A percentile compares a stretch with the other conserved stretches of the same genome.
These are phyloP conservation scores for Neelides folsomi DNA, from an alignment of 2,888 invertebrate species.

Conservation along the genomic window DNA sequence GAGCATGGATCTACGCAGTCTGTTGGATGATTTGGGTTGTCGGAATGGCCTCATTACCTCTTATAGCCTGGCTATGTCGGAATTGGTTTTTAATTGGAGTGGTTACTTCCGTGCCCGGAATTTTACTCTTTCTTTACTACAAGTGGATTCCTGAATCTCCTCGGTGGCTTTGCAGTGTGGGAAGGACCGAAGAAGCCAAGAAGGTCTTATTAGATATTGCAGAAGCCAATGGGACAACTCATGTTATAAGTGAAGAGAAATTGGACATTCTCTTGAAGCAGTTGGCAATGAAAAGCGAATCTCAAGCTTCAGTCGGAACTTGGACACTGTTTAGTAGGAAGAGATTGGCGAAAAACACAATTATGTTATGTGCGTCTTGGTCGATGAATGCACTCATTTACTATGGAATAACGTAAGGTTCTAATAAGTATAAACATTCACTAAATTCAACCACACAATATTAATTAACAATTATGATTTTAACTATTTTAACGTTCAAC, in stretches of 20 bases:
- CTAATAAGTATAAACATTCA: no score
- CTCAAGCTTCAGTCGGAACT: slow-evolving; percentile 2
- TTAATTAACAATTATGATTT: no score
- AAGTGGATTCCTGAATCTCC: slow-evolving; percentile 32
- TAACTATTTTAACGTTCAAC: slow-evolving; percentile 8
- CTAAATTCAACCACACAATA: no score
- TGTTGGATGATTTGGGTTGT: slow-evolving; percentile 25
- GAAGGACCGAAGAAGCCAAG: slow-evolving; percentile 20
- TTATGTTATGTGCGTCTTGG: slow-evolving; percentile 21
- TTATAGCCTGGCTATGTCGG: slow-evolving; percentile 33
- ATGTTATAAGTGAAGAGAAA: slow-evolving; percentile 5
- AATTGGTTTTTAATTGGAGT: slow-evolving; percentile 34
- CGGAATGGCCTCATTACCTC: slow-evolving; percentile 34
- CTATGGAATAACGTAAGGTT: slow-evolving; percentile 21
- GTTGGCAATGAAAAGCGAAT: slow-evolving; percentile 2
- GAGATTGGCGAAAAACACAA: slow-evolving; percentile 23
- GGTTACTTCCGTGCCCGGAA: slow-evolving; percentile 29
- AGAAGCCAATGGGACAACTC: slow-evolving; percentile 13
- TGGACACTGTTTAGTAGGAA: slow-evolving; percentile 19
- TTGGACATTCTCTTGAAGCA: slow-evolving; percentile 7
- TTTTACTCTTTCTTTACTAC: slow-evolving; percentile 24
- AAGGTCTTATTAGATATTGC: slow-evolving; percentile 19
- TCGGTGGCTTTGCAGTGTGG: slow-evolving; percentile 32
- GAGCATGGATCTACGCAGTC: slow-evolving; percentile 12
- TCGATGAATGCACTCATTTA: slow-evolving; percentile 33